These are phyloP conservation scores for Myrmophylax atrothorax DNA, from an alignment of 2,113 vertebrate species.

Conservation along the genomic window DNA sequence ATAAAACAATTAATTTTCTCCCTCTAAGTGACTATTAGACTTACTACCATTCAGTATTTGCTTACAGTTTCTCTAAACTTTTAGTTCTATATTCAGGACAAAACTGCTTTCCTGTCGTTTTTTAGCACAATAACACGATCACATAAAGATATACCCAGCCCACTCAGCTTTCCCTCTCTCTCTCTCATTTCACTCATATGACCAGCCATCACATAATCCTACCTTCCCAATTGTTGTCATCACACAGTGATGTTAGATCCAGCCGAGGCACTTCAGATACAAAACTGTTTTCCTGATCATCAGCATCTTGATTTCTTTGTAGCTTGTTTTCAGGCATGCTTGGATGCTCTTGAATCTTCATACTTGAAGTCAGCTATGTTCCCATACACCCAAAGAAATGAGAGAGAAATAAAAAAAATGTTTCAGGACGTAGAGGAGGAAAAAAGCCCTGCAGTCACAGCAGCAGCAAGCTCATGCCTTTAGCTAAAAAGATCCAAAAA, in stretches of 20 bases:
- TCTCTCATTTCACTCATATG: neutral
- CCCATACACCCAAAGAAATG: slow-evolving; percentile 22
- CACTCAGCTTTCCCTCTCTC: neutral
- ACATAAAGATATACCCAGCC: neutral
- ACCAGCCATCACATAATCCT: neutral
- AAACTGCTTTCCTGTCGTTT: neutral
- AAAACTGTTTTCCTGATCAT: slow-evolving; percentile 78
- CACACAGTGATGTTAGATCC: slow-evolving; percentile 86
- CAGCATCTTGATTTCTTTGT: slow-evolving; percentile 73
- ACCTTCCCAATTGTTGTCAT: slow-evolving; percentile 93
- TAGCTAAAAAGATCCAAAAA: slow-evolving; percentile 17
- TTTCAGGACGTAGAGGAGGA: neutral
- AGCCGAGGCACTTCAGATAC: slow-evolving; percentile 82
- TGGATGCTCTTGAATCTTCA: slow-evolving; percentile 96
- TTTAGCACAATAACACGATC: neutral
- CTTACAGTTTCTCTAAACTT: neutral
- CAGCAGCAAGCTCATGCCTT: slow-evolving; percentile 66
- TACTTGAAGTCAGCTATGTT: slow-evolving; percentile 81
- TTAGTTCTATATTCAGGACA: neutral
- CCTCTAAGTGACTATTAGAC: neutral
- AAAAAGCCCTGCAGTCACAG: slow-evolving; percentile 27
- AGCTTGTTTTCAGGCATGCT: slow-evolving; percentile 80
- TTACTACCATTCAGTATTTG: neutral
- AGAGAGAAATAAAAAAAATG: neutral
- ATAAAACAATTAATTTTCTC: neutral